Percentiles rank a stretch among this genome's conserved stretches.
phyloP scores from a whole-genome alignment of 1,140 invertebrate genomes.

The Papilio polytes region DNA sequence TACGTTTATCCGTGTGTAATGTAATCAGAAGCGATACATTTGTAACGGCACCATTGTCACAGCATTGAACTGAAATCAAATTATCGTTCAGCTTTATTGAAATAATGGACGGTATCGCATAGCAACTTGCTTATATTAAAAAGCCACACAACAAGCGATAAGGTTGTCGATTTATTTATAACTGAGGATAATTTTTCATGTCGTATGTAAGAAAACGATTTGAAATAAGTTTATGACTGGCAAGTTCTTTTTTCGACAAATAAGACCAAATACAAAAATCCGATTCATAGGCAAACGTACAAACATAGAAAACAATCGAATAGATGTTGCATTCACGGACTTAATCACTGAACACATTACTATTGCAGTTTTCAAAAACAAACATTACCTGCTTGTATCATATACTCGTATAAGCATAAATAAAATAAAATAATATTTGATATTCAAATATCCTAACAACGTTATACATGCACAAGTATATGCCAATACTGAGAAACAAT shows the following conservation, averaged over 20 bases:
- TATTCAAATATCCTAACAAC: background rate
- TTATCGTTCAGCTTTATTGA: slow-evolving; percentile 24
- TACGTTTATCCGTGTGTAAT: slow-evolving; percentile 9
- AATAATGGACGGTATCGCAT: slow-evolving; percentile 29
- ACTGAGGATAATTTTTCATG: slow-evolving; percentile 24
- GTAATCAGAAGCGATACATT: slow-evolving; percentile 26
- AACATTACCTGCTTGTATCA: background rate
- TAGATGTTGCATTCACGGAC: too few relatives aligned
- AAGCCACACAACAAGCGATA: background rate
- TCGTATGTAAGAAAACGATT: background rate
- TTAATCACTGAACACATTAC: too few relatives aligned
- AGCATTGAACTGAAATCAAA: slow-evolving; percentile 26
- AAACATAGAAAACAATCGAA: too few relatives aligned
- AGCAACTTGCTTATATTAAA: slow-evolving; percentile 24
- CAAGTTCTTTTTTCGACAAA: background rate
- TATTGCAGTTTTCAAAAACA: background rate
- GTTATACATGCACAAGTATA: background rate
- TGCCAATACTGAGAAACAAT: slow-evolving; percentile 10
- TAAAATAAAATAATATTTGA: slow-evolving; percentile 1
- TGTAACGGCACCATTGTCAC: slow-evolving; percentile 26
- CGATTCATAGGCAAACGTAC: too few relatives aligned
- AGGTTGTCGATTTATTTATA: slow-evolving; percentile 1
- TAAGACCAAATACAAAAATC: background rate
- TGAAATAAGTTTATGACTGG: background rate
- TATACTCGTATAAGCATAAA: background rate